Evolutionary conservation across 2,888 invertebrate species (phyloP).

Genomic region (Epirrita christyi): DNA sequence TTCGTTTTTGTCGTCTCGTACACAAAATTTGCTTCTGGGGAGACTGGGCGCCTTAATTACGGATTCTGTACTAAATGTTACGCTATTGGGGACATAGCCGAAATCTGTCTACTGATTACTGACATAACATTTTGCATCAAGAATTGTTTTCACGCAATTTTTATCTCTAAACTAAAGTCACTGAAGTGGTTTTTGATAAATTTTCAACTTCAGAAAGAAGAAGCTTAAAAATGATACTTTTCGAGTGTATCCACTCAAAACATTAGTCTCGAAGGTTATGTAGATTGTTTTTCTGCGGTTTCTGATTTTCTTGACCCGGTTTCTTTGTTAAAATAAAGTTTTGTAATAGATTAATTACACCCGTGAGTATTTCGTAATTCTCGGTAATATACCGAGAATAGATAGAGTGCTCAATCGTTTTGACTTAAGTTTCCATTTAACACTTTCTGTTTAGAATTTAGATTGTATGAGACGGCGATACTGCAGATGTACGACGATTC

Average conservation of each 20-base stretch:
- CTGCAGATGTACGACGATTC: too few relatives aligned
- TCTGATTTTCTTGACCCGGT: slow-evolving; percentile 77
- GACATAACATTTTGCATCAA: slow-evolving; percentile 44
- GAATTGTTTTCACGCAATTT: slow-evolving; percentile 41
- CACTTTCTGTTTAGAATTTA: slow-evolving; percentile 2
- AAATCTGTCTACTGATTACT: slow-evolving; percentile 62
- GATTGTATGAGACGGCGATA: slow-evolving; percentile 2
- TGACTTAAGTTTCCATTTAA: slow-evolving; percentile 17
- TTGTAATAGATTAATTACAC: slow-evolving; percentile 72
- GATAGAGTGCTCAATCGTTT: slow-evolving; percentile 20
- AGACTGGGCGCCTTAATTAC: slow-evolving; percentile 64
- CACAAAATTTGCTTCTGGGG: slow-evolving; percentile 41
- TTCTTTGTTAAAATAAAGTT: slow-evolving; percentile 69
- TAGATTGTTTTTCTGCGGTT: slow-evolving; percentile 63
- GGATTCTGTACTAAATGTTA: slow-evolving; percentile 6
- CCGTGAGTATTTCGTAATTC: slow-evolving; percentile 52
- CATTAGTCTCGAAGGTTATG: slow-evolving; percentile 64
- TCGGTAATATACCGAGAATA: slow-evolving; percentile 28
- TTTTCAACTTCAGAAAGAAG: slow-evolving; percentile 47
- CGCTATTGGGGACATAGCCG: slow-evolving; percentile 59
- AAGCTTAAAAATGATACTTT: slow-evolving; percentile 34
- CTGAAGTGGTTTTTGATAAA: slow-evolving; percentile 40
- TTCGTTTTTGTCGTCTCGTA: slow-evolving; percentile 43
- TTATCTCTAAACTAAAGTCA: slow-evolving; percentile 48
- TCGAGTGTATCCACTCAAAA: slow-evolving; percentile 46